Conservation (phyloP, 1,140 invertebrate genomes). For the Micrasema minimum region DNA sequence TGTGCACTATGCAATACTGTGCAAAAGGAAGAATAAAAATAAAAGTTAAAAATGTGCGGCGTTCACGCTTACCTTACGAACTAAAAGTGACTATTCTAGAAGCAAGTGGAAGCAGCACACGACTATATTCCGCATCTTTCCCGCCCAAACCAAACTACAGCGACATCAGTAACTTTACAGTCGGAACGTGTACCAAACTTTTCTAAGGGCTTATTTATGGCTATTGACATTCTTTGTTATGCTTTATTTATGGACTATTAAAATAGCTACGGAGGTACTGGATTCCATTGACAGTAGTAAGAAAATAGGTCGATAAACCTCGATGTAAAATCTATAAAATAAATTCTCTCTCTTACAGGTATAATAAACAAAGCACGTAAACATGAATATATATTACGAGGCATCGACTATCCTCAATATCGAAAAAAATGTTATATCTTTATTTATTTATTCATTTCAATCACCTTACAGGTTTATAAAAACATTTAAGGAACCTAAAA, state of each 20-base stretch:
- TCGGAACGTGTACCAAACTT: slow-evolving; percentile 29
- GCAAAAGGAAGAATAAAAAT: too few species aligned
- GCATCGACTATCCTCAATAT: too few species aligned
- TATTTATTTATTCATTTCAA: too few species aligned
- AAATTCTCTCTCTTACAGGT: too few species aligned
- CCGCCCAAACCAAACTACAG: slow-evolving; percentile 1
- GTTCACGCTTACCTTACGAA: not conserved
- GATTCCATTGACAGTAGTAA: slow-evolving; percentile 6
- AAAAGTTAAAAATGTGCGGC: not conserved
- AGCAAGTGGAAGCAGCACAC: slow-evolving; percentile 24
- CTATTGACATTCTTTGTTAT: slow-evolving; percentile 26
- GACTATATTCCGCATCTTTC: slow-evolving; percentile 1
- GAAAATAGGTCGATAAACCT: too few species aligned
- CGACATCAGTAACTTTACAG: slow-evolving; percentile 32
- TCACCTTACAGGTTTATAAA: too few species aligned
- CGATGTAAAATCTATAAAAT: too few species aligned
- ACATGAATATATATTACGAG: too few species aligned
- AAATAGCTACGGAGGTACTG: slow-evolving; percentile 17
- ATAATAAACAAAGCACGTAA: too few species aligned
- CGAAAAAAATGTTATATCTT: too few species aligned
- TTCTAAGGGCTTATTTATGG: slow-evolving; percentile 33
- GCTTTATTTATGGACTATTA: slow-evolving; percentile 27
- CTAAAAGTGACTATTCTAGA: not conserved
- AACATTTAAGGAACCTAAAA: too few species aligned
- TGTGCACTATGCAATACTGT: too few species aligned